Evolutionary conservation across 2,113 vertebrate genomes (phyloP).

Genomic region (Puffinus mauretanicus): DNA sequence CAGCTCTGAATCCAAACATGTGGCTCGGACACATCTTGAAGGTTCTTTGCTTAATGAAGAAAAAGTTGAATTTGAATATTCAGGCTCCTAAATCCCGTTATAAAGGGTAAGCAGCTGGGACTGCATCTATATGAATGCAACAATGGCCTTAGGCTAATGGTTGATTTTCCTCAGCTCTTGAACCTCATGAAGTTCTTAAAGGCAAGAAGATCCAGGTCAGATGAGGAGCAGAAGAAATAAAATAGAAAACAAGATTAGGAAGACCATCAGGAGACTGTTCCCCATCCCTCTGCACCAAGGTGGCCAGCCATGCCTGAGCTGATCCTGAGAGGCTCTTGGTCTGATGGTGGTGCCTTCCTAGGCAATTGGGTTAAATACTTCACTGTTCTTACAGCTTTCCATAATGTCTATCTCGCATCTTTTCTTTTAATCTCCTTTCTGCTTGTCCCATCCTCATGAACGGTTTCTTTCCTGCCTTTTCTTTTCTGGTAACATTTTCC

Average conservation of each 20-base stretch:
- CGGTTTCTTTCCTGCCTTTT: not conserved
- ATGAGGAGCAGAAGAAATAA: not conserved
- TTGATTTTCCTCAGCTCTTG: not conserved
- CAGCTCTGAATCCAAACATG: not conserved
- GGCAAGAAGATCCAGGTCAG: not conserved
- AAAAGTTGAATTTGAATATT: not conserved
- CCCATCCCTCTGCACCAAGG: not conserved
- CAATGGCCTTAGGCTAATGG: not conserved
- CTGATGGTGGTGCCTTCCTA: not conserved
- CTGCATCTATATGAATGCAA: not conserved
- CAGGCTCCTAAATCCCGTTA: not conserved
- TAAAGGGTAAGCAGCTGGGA: not conserved
- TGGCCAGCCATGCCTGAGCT: not conserved
- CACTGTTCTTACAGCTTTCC: not conserved
- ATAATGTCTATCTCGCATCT: not conserved
- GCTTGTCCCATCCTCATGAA: not conserved
- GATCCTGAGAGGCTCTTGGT: not conserved
- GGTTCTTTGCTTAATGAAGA: not conserved
- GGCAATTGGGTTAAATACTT: not conserved
- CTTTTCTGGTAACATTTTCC: not conserved
- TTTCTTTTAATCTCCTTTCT: not conserved
- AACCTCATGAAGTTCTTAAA: not conserved
- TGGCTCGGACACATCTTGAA: not conserved
- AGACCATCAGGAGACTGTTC: not conserved
- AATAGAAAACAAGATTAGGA: not conserved